phyloP scores from a whole-genome alignment of 1,140 invertebrate species.

The Telenomus remus region DNA sequence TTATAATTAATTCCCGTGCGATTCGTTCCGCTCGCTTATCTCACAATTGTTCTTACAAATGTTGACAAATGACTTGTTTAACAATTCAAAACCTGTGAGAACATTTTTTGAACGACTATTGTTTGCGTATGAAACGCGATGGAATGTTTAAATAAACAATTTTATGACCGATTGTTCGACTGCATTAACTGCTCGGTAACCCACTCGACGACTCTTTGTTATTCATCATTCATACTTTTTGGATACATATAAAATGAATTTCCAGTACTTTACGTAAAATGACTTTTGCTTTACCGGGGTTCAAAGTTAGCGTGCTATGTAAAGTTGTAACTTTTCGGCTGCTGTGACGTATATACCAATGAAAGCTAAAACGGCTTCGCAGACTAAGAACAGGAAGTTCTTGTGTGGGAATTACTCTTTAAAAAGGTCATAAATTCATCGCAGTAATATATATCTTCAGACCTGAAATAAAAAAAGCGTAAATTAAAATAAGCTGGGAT shows the following conservation, averaged over 20 bases:
- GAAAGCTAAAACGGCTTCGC: background rate
- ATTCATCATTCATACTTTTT: background rate
- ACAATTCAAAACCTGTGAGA: no score
- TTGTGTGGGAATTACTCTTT: slow-evolving; percentile 14
- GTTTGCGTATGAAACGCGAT: no score
- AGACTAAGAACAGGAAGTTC: slow-evolving; percentile 7
- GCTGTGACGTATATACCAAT: slow-evolving; percentile 4
- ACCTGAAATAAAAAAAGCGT: background rate
- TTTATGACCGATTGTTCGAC: background rate
- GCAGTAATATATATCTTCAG: background rate
- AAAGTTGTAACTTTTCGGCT: slow-evolving; percentile 3
- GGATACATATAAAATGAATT: slow-evolving; percentile 1
- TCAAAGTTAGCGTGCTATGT: background rate
- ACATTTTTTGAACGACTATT: no score
- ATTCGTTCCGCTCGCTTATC: background rate
- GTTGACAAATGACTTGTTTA: no score
- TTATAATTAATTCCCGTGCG: background rate
- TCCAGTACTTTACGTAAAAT: background rate
- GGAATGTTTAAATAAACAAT: no score
- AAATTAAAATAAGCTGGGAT: no score
- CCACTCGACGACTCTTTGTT: background rate
- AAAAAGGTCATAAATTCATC: slow-evolving; percentile 14
- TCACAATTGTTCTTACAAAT: no score
- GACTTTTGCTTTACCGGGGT: background rate
- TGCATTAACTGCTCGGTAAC: background rate